These are phyloP conservation scores for Elephas maximus DNA, from an alignment of 2,113 vertebrate genomes.

Conservation along the genomic window DNA sequence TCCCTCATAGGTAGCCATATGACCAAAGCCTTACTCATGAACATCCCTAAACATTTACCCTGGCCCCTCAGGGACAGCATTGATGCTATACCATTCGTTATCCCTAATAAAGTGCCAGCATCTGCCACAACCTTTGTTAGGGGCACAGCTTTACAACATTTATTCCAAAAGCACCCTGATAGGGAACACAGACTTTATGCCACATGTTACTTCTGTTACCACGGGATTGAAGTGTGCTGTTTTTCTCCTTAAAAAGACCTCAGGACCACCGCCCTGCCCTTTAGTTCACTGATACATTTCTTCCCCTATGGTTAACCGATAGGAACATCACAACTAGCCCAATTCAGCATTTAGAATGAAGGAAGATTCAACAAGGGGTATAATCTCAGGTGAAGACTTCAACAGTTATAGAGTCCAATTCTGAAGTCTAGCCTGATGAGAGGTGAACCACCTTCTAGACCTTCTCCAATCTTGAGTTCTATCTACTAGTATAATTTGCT, in stretches of 20 bases:
- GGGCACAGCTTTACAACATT: not conserved
- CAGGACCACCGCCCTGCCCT: not conserved
- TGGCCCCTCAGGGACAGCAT: not conserved
- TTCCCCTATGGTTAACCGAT: not conserved
- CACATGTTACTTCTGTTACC: not conserved
- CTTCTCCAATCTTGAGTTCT: slow-evolving; percentile 36
- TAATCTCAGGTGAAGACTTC: slow-evolving; percentile 29
- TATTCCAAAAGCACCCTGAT: not conserved
- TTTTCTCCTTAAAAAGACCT: not conserved
- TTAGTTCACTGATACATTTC: not conserved
- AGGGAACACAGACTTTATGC: not conserved
- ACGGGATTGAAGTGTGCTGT: not conserved
- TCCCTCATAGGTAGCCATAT: slow-evolving; percentile 26
- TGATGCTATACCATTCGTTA: slow-evolving; percentile 25
- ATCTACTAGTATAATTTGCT: not conserved
- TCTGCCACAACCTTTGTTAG: not conserved
- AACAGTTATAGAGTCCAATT: slow-evolving; percentile 31
- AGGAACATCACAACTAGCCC: not conserved
- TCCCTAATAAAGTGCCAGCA: not conserved
- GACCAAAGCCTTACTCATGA: not conserved
- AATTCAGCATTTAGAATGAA: not conserved
- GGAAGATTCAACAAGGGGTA: not conserved
- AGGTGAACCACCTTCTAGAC: slow-evolving; percentile 16
- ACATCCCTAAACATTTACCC: slow-evolving; percentile 25
- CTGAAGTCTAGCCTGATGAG: slow-evolving; percentile 37